These are phyloP conservation scores for Parasteatoda lunata DNA, from an alignment of 2,888 invertebrate genomes.

Conservation along the genomic window DNA sequence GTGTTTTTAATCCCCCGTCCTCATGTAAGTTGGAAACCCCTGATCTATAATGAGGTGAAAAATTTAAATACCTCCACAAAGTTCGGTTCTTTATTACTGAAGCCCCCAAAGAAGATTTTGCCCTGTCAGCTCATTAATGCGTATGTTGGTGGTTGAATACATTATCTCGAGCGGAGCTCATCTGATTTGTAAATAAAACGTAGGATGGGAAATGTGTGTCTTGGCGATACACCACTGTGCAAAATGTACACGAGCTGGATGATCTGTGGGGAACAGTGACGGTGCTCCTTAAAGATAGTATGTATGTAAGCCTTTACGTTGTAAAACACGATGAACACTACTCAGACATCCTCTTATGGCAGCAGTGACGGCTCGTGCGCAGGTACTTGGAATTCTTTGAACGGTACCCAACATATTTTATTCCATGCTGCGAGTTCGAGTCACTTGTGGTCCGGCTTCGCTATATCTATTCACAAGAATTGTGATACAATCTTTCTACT, in stretches of 20 bases:
- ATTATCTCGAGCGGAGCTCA: too few relatives aligned
- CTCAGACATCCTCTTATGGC: not conserved
- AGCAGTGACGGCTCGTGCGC: not conserved
- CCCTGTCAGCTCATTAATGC: too few relatives aligned
- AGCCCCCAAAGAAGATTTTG: too few relatives aligned
- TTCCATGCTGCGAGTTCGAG: not conserved
- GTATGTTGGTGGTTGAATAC: too few relatives aligned
- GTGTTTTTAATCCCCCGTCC: too few relatives aligned
- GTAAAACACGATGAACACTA: constrained; percentile 7
- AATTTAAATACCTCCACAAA: too few relatives aligned
- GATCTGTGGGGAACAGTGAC: not conserved
- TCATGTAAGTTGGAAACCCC: too few relatives aligned
- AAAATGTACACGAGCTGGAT: not conserved
- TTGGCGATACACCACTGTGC: not conserved
- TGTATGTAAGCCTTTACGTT: constrained; percentile 2
- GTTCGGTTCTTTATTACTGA: too few relatives aligned
- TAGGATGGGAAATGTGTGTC: constrained; percentile 10
- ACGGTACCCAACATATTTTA: constrained; percentile 5
- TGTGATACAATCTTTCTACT: not conserved
- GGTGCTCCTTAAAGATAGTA: not conserved
- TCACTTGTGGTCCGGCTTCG: not conserved
- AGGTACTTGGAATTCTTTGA: not conserved
- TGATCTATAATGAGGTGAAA: too few relatives aligned
- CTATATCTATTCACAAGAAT: constrained; percentile 1
- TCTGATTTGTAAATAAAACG: not conserved